Conservation (phyloP, 1,140 invertebrate species). For the Musca vetustissima region DNA sequence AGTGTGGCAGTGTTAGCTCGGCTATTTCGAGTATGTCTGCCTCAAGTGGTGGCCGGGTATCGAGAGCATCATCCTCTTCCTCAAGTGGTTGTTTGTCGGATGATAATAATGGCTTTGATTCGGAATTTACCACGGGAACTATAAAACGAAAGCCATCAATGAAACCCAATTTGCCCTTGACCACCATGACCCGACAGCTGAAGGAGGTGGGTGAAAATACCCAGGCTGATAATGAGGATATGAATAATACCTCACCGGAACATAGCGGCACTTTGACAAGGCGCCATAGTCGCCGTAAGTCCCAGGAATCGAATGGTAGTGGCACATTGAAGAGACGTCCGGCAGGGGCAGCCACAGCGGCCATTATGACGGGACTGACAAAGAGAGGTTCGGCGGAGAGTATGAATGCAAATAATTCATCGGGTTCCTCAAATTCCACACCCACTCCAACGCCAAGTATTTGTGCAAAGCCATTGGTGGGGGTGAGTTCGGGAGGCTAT, state of each 20-base stretch:
- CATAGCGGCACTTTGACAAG: slow-evolving; percentile 60
- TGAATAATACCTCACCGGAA: slow-evolving; percentile 43
- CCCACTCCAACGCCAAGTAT: slow-evolving; percentile 52
- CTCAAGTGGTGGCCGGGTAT: slow-evolving; percentile 59
- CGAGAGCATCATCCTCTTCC: slow-evolving; percentile 75
- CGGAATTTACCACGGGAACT: slow-evolving; percentile 75
- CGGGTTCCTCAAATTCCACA: slow-evolving; percentile 50
- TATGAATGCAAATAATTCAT: slow-evolving; percentile 39
- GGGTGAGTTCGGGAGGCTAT: too few relatives aligned
- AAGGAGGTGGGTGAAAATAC: slow-evolving; percentile 77
- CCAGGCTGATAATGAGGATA: slow-evolving; percentile 46
- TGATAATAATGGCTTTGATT: slow-evolving; percentile 77
- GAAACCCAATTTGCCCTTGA: slow-evolving; percentile 87
- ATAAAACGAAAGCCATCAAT: slow-evolving; percentile 87
- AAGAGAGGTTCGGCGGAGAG: slow-evolving; percentile 50
- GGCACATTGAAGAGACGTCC: slow-evolving; percentile 65
- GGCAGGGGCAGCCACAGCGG: slow-evolving; percentile 34
- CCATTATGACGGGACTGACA: slow-evolving; percentile 14
- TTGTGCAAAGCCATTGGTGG: slow-evolving; percentile 42
- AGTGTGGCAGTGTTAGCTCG: slow-evolving; percentile 57
- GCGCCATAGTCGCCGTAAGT: slow-evolving; percentile 61
- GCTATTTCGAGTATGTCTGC: slow-evolving; percentile 56
- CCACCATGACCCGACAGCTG: slow-evolving; percentile 84
- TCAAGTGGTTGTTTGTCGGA: slow-evolving; percentile 79
- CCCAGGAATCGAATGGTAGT: slow-evolving; percentile 63